A percentile compares a stretch with the other conserved stretches of the same genome.
phyloP scores from a whole-genome alignment of 2,113 vertebrate genomes.

The Paralichthys olivaceus region DNA sequence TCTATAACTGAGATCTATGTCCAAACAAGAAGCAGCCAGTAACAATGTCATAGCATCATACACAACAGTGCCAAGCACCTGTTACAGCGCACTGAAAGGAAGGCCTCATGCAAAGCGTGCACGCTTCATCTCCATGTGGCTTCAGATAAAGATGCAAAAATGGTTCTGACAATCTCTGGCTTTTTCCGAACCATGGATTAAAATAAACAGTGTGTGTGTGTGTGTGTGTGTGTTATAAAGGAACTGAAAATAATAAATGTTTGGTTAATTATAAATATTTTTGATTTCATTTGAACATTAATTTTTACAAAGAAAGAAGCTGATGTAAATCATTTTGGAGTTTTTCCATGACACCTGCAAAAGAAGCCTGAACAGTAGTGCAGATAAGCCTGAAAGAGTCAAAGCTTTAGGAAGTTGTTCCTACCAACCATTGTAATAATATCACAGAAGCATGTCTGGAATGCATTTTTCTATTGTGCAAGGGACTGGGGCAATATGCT shows the following conservation, averaged over 20 bases:
- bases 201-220: background rate
- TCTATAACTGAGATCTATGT: conserved; percentile 1
- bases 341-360: background rate
- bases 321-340: no score
- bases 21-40: conserved; percentile 15
- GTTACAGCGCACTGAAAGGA: background rate
- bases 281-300: background rate
- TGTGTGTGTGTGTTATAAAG: background rate
- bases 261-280: background rate
- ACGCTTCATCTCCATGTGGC: background rate
- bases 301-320: background rate
- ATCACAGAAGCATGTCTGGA: conserved; percentile 57
- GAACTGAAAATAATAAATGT: background rate
- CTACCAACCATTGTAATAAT: conserved; percentile 56
- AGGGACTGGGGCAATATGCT: conserved; percentile 19
- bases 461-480: conserved; percentile 66
- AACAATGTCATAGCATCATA: background rate
- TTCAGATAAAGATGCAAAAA: conserved; percentile 3
- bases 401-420: conserved; percentile 51
- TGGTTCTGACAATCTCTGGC: background rate
- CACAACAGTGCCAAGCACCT: conserved; percentile 20
- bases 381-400: conserved; percentile 29
- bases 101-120: background rate
- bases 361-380: conserved; percentile 10
- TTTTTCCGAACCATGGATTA: background rate